Evolutionary conservation across 2,888 invertebrate species (phyloP).

Genomic region (Chorisops tibialis): DNA sequence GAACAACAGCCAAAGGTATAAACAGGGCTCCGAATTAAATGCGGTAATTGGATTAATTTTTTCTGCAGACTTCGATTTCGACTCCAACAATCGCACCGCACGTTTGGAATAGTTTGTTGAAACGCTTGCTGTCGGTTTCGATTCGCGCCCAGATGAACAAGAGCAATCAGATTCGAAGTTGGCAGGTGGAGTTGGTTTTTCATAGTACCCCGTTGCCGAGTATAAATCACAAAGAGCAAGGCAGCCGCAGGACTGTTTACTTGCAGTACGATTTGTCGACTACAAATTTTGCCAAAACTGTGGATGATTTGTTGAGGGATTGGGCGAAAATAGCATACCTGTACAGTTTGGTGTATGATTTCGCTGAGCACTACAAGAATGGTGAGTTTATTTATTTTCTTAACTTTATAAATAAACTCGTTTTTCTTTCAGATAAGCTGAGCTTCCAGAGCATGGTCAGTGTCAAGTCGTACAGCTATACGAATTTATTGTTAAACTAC

Average conservation of each 20-base stretch:
- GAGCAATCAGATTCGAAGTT: conserved; percentile 68
- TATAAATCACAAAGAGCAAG: conserved; percentile 80
- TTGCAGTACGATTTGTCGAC: conserved; percentile 88
- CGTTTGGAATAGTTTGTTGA: conserved; percentile 70
- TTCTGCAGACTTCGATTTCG: conserved; percentile 31
- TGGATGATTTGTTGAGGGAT: conserved; percentile 82
- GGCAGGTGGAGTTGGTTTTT: conserved; percentile 90
- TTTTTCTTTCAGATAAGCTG: conserved; percentile 56
- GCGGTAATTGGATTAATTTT: neutral
- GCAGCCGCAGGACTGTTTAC: conserved; percentile 82
- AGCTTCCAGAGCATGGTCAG: conserved; percentile 68
- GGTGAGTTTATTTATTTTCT: conserved; percentile 53
- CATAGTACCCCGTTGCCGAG: conserved; percentile 77
- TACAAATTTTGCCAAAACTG: conserved; percentile 75
- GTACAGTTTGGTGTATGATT: conserved; percentile 78
- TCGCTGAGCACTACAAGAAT: conserved; percentile 73
- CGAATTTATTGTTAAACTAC: conserved; percentile 83
- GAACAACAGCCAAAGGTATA: conserved; percentile 27
- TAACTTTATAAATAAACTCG: neutral
- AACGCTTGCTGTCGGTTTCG: conserved; percentile 77
- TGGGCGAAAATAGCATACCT: conserved; percentile 92
- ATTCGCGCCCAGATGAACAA: conserved; percentile 75
- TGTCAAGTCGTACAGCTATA: conserved; percentile 89
- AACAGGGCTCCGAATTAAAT: neutral
- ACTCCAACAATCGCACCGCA: conserved; percentile 47